phyloP scores from a whole-genome alignment of 2,797 vertebrate genomes.

The Numenius phaeopus region DNA sequence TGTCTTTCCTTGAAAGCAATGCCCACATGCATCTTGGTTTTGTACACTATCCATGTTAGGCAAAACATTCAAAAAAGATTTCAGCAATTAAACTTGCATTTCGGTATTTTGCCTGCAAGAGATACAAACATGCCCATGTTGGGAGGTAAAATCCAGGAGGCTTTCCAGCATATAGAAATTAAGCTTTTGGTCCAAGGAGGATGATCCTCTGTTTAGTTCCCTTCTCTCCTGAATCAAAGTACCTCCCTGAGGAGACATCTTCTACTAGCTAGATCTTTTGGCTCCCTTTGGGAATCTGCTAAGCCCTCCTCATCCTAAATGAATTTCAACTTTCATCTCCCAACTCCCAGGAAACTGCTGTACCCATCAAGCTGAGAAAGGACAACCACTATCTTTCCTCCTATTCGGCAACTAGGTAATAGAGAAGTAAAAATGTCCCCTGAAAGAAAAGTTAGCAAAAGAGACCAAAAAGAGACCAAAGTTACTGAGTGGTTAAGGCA shows the following conservation, averaged over 20 bases:
- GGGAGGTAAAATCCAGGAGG: constrained; percentile 8
- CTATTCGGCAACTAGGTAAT: neutral
- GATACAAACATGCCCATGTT: neutral
- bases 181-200: constrained; percentile 17
- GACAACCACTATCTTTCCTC: neutral
- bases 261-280: neutral
- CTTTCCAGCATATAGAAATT: neutral
- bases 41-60: neutral
- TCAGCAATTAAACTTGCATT: neutral
- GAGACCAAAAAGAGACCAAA: neutral
- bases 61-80: neutral
- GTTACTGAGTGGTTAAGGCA: neutral
- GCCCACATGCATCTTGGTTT: neutral
- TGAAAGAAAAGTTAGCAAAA: neutral
- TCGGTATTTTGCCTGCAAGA: constrained; percentile 6
- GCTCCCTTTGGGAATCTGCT: neutral
- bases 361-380: neutral
- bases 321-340: constrained; percentile 29
- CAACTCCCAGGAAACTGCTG: constrained; percentile 1
- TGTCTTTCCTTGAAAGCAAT: neutral
- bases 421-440: neutral
- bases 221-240: constrained; percentile 28
- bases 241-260: neutral
- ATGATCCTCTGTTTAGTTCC: neutral
- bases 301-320: neutral